A percentile compares a stretch with the other conserved stretches of the same genome.
These are phyloP conservation scores for Drosophila anceps DNA, from an alignment of 2,888 invertebrate species.

Conservation along the genomic window DNA sequence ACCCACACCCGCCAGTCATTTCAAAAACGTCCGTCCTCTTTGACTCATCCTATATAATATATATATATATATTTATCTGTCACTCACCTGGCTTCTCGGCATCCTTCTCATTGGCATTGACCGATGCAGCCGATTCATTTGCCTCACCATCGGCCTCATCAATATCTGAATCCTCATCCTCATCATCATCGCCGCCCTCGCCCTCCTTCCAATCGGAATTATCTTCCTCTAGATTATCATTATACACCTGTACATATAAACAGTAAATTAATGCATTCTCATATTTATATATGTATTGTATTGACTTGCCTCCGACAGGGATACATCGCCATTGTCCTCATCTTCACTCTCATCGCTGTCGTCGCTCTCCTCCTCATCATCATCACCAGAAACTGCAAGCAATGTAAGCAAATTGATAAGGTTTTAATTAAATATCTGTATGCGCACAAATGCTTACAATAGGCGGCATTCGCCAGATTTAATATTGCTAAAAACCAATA, in stretches of 20 bases:
- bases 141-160: conserved; percentile 85
- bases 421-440: conserved; percentile 57
- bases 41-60: too few relatives aligned
- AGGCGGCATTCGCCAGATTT: conserved; percentile 83
- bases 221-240: conserved; percentile 87
- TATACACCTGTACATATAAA: conserved; percentile 82
- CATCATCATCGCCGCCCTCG: conserved; percentile 87
- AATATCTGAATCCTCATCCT: conserved; percentile 87
- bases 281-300: neutral
- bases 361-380: conserved; percentile 85
- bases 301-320: conserved; percentile 80
- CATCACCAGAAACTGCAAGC: conserved; percentile 73
- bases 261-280: neutral
- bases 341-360: conserved; percentile 88
- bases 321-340: conserved; percentile 86
- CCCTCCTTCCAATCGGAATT: conserved; percentile 89
- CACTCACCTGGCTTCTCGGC: conserved; percentile 67
- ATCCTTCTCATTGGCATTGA: conserved; percentile 67
- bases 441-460: conserved; percentile 82
- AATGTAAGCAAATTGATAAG: conserved; percentile 54
- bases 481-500: conserved; percentile 85
- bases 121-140: conserved; percentile 75
- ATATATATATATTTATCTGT: neutral
- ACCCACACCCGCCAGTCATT: too few relatives aligned
- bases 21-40: too few relatives aligned